Percentiles rank a stretch among this genome's conserved stretches.
Evolutionary conservation across 2,113 vertebrate species (phyloP).

Genomic region (Miniopterus natalensis): DNA sequence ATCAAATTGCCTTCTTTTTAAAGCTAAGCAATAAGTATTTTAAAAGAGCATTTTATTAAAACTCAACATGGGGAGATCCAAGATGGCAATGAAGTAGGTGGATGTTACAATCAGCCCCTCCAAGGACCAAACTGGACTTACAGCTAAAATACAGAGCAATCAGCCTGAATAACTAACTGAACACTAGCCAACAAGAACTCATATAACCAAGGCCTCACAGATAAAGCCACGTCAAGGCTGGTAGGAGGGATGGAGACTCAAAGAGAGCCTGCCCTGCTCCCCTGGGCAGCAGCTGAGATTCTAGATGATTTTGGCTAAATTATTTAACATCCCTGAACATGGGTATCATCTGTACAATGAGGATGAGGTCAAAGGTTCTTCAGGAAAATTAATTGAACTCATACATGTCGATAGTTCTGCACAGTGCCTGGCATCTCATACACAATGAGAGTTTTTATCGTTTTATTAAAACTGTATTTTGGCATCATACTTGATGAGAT

Average conservation of each 20-base stretch:
- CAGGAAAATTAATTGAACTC: not conserved
- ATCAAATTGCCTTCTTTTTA: not conserved
- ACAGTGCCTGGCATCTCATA: not conserved
- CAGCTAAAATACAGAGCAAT: not conserved
- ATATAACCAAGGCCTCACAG: not conserved
- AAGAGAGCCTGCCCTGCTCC: not conserved
- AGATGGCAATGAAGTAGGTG: not conserved
- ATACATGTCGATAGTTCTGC: not conserved
- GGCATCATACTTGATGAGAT: not conserved
- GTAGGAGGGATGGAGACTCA: not conserved
- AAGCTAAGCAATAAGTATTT: not conserved
- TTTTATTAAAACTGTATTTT: conserved; percentile 15
- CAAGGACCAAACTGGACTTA: not conserved
- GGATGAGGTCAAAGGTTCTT: not conserved
- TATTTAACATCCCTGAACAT: not conserved
- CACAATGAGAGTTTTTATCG: not conserved
- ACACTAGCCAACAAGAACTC: not conserved
- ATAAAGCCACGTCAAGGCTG: not conserved
- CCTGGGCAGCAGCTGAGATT: not conserved
- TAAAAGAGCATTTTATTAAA: not conserved
- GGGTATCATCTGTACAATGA: not conserved
- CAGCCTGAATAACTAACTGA: not conserved
- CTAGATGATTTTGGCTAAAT: not conserved
- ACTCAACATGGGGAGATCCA: not conserved
- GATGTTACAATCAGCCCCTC: not conserved